Evolutionary conservation across 1,140 invertebrate species (phyloP).

Genomic region (Euura saliciscinereae): DNA sequence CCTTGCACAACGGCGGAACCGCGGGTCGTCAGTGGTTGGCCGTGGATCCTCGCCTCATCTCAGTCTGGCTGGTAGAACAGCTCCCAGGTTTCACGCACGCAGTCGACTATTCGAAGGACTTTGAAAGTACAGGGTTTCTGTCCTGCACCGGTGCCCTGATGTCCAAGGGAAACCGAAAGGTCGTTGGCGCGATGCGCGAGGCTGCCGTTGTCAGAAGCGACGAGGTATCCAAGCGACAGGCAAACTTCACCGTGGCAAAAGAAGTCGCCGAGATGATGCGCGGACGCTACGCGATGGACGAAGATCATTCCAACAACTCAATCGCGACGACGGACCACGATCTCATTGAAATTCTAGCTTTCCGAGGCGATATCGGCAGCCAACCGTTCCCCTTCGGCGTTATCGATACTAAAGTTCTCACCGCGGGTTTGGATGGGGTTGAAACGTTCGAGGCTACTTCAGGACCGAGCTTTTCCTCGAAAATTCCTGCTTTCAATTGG

Average conservation of each 20-base stretch:
- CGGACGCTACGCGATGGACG: background rate
- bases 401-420: constrained; percentile 47
- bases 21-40: constrained; percentile 91
- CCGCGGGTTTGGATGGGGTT: constrained; percentile 36
- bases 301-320: background rate
- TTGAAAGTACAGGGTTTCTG: constrained; percentile 75
- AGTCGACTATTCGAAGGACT: constrained; percentile 72
- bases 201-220: constrained; percentile 17
- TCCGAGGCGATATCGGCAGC: constrained; percentile 43
- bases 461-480: constrained; percentile 37
- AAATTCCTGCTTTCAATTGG: constrained; percentile 73
- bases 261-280: constrained; percentile 59
- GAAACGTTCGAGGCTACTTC: constrained; percentile 44
- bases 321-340: background rate
- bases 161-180: constrained; percentile 63
- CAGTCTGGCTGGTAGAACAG: constrained; percentile 83
- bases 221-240: constrained; percentile 47
- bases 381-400: constrained; percentile 43
- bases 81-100: constrained; percentile 71
- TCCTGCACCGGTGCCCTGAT: constrained; percentile 82
- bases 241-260: constrained; percentile 59
- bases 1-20: constrained; percentile 78
- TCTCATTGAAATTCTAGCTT: constrained; percentile 35
- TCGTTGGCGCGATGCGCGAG: constrained; percentile 17
- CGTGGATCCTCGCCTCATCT: constrained; percentile 67